Conservation (phyloP, 1,140 invertebrate species). For the Penaeus japonicus region DNA sequence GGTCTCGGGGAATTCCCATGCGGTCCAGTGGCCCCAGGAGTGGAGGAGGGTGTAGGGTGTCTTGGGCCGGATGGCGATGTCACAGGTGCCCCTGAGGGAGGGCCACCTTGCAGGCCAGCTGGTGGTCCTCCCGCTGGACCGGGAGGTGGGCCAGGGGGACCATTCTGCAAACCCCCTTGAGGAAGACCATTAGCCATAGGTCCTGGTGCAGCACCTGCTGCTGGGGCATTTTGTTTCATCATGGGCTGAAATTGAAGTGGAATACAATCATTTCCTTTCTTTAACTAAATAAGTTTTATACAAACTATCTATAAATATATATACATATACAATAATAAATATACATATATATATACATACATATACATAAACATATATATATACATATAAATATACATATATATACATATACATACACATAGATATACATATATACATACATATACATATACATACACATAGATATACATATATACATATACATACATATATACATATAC, state of each 20-base stretch:
- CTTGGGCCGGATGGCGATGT: neutral
- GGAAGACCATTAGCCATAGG: conserved; percentile 41
- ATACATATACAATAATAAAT: too few species aligned
- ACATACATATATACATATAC: neutral
- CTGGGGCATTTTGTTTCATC: neutral
- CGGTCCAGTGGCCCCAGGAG: neutral
- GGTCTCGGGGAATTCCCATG: neutral
- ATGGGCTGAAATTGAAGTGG: neutral
- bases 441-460: neutral
- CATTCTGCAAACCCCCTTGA: neutral
- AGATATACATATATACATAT: neutral
- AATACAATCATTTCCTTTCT: neutral
- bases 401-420: conserved; percentile 2
- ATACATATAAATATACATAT: neutral
- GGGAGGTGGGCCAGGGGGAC: neutral
- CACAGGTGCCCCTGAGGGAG: neutral
- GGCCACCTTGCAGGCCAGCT: neutral
- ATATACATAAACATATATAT: conserved; percentile 8
- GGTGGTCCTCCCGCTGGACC: neutral
- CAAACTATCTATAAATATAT: too few species aligned
- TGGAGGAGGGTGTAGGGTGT: neutral
- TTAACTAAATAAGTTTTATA: too few species aligned
- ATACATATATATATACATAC: neutral
- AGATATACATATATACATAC: neutral
- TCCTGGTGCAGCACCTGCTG: neutral